These are phyloP conservation scores for Scaptomyza reducta DNA, from an alignment of 2,888 invertebrate genomes.

Conservation along the genomic window DNA sequence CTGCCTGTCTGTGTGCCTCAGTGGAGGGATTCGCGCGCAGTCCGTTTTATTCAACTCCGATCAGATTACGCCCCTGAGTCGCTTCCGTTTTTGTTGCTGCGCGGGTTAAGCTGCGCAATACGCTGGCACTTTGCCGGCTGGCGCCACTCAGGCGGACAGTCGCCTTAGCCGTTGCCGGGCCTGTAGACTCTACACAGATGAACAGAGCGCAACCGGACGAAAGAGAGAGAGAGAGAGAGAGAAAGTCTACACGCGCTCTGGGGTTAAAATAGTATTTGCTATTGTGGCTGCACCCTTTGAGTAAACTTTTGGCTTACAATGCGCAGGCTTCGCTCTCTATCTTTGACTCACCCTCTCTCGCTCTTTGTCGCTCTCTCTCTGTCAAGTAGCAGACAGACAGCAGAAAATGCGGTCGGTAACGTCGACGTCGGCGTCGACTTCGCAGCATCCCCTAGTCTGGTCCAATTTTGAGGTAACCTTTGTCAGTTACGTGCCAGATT, in stretches of 20 bases:
- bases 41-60: constrained; percentile 13
- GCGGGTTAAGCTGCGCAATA: constrained; percentile 59
- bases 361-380: constrained; percentile 11
- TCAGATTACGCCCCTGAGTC: constrained; percentile 50
- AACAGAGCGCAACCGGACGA: constrained; percentile 11
- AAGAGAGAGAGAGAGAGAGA: constrained; percentile 15
- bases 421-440: constrained; percentile 17
- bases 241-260: constrained; percentile 38
- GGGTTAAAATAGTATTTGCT: constrained; percentile 33
- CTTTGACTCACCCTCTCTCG: constrained; percentile 16
- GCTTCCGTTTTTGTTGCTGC: constrained; percentile 9
- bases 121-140: constrained; percentile 49
- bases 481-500: constrained; percentile 74
- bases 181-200: constrained; percentile 53
- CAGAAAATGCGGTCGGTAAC: constrained; percentile 44
- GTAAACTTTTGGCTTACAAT: constrained; percentile 31
- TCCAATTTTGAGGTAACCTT: constrained; percentile 49
- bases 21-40: constrained; percentile 23
- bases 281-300: constrained; percentile 65
- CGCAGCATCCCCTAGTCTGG: constrained; percentile 71
- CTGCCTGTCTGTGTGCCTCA: background rate
- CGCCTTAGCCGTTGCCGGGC: constrained; percentile 32
- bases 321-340: constrained; percentile 46
- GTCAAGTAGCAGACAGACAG: constrained; percentile 36
- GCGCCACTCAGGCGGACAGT: constrained; percentile 56